These are phyloP conservation scores for Oscheius sp. DNA, from an alignment of 2,888 invertebrate genomes.

Conservation along the genomic window DNA sequence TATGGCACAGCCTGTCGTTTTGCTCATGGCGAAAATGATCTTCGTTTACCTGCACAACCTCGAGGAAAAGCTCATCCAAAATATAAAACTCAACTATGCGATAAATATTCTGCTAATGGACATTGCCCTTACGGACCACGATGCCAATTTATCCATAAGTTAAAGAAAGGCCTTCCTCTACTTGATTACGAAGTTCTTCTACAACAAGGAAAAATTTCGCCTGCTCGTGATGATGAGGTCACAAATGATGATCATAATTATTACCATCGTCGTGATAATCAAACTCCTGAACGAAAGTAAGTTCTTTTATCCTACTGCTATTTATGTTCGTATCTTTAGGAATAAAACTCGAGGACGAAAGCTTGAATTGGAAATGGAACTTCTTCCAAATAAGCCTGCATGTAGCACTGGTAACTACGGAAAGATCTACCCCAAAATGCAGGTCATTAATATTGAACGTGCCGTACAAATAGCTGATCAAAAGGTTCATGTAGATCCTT, in stretches of 20 bases:
- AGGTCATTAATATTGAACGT: slow-evolving; percentile 37
- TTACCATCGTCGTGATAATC: background rate
- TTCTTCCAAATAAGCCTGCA: background rate
- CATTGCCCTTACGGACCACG: slow-evolving; percentile 60
- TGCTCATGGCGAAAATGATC: slow-evolving; percentile 69
- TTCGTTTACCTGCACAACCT: slow-evolving; percentile 62
- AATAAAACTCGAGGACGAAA: slow-evolving; percentile 13
- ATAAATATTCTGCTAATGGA: slow-evolving; percentile 58
- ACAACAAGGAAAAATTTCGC: slow-evolving; percentile 50
- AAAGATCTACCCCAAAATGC: slow-evolving; percentile 38
- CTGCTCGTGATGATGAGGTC: slow-evolving; percentile 57
- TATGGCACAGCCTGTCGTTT: slow-evolving; percentile 68
- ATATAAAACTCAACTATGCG: slow-evolving; percentile 63
- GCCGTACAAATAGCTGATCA: slow-evolving; percentile 14
- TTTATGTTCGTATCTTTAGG: background rate
- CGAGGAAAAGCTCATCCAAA: slow-evolving; percentile 63
- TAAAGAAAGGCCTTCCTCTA: slow-evolving; percentile 53
- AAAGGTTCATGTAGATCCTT: background rate
- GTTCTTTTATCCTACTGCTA: background rate
- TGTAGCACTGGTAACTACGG: background rate
- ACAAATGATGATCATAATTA: slow-evolving; percentile 38
- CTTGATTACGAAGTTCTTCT: slow-evolving; percentile 57
- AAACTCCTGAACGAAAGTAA: slow-evolving; percentile 12
- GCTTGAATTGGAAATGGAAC: slow-evolving; percentile 7
- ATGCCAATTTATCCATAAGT: slow-evolving; percentile 62